Evolutionary conservation across 2,797 vertebrate genomes (phyloP).

Genomic region (Gymnodraco acuticeps): DNA sequence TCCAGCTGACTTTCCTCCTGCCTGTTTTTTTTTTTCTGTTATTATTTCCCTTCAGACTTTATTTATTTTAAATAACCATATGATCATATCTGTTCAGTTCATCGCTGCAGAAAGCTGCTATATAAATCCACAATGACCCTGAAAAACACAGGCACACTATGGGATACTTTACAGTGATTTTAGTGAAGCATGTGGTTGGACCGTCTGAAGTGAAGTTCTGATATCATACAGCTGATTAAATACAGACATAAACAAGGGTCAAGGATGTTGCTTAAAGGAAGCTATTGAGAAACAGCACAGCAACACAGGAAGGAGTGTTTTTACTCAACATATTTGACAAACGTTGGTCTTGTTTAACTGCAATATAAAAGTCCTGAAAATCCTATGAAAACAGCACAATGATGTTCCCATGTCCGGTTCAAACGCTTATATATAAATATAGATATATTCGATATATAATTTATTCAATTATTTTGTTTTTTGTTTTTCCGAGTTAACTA

Average conservation of each 20-base stretch:
- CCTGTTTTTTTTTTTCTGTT: conserved; percentile 25
- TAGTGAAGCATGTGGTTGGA: neutral
- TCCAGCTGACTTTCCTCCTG: conserved; percentile 63
- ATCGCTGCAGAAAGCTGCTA: neutral
- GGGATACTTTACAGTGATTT: conserved; percentile 20
- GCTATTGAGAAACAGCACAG: neutral
- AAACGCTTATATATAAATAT: too few relatives aligned
- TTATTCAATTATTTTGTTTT: too few relatives aligned
- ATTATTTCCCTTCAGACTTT: conserved; percentile 42
- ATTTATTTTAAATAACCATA: conserved; percentile 46
- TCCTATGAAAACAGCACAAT: too few relatives aligned
- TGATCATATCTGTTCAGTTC: conserved; percentile 29
- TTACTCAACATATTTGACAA: too few relatives aligned
- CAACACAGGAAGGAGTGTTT: neutral
- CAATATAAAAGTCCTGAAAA: too few relatives aligned
- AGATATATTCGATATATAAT: too few relatives aligned
- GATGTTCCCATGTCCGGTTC: too few relatives aligned
- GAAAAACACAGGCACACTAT: neutral
- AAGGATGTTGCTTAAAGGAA: too few relatives aligned
- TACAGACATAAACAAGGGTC: conserved; percentile 1
- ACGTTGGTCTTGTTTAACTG: too few relatives aligned
- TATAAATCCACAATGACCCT: too few relatives aligned
- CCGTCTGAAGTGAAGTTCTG: conserved; percentile 17
- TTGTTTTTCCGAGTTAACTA: too few relatives aligned
- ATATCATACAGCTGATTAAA: conserved; percentile 33